Evolutionary conservation across 2,888 invertebrate species (phyloP).

Genomic region (Polia nebulosa): DNA sequence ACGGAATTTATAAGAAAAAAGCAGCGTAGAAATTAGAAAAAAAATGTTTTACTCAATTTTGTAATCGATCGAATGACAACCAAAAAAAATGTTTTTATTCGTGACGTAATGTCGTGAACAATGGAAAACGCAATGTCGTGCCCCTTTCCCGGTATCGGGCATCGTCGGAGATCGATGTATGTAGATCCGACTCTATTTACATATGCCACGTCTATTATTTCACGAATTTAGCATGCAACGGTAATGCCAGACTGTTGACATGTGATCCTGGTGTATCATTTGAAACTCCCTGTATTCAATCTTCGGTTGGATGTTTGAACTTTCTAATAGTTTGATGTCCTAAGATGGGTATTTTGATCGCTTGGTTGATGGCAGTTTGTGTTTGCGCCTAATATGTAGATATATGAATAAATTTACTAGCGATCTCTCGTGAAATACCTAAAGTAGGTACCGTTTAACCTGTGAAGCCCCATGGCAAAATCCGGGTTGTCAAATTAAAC

Average conservation of each 20-base stretch:
- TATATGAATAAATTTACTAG: not conserved
- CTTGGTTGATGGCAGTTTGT: not conserved
- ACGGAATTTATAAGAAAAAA: too few species aligned
- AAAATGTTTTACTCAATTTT: too few species aligned
- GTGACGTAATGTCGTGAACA: slow-evolving; percentile 63
- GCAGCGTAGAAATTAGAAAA: too few species aligned
- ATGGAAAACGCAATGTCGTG: slow-evolving; percentile 78
- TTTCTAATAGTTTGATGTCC: slow-evolving; percentile 57
- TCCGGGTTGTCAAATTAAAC: too few species aligned
- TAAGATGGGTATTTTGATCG: slow-evolving; percentile 52
- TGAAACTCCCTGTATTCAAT: slow-evolving; percentile 63
- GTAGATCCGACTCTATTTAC: slow-evolving; percentile 86
- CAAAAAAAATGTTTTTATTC: not conserved
- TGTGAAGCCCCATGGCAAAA: too few species aligned
- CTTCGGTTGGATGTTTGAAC: slow-evolving; percentile 54
- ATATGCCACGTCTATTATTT: slow-evolving; percentile 88
- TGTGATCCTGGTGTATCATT: slow-evolving; percentile 64
- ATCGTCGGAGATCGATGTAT: slow-evolving; percentile 86
- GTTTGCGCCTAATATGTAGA: not conserved
- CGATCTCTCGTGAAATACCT: too few species aligned
- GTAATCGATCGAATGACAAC: not conserved
- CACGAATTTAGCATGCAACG: slow-evolving; percentile 80
- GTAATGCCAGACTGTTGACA: slow-evolving; percentile 66
- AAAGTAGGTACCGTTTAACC: too few species aligned
- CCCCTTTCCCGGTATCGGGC: slow-evolving; percentile 78